Conservation (phyloP, 2,888 invertebrate genomes). For the Euplexia lucipara region DNA sequence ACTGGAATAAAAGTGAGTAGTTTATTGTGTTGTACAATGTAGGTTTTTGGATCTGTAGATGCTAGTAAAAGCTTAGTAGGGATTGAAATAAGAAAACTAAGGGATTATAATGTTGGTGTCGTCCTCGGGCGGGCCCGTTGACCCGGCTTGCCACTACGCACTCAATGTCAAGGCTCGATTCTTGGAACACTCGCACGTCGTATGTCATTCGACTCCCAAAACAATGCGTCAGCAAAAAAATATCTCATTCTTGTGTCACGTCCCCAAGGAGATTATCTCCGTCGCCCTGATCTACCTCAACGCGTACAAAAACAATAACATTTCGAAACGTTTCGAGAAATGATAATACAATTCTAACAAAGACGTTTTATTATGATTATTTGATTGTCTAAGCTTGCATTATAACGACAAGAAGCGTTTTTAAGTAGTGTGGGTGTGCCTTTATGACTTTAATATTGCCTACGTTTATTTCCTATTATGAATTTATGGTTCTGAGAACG, state of each 20-base stretch:
- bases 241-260: constrained; percentile 82
- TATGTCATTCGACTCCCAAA: constrained; percentile 72
- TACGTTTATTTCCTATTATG: constrained; percentile 76
- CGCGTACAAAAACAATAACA: constrained; percentile 77
- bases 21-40: constrained; percentile 57
- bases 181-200: constrained; percentile 57
- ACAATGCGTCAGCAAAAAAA: constrained; percentile 85
- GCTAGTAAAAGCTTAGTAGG: constrained; percentile 13
- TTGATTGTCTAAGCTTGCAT: constrained; percentile 61
- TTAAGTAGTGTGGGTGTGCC: constrained; percentile 73
- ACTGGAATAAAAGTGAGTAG: constrained; percentile 60
- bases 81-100: constrained; percentile 21
- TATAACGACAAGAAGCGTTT: constrained; percentile 66
- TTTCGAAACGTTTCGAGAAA: constrained; percentile 65
- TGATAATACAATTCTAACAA: constrained; percentile 61
- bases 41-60: constrained; percentile 36
- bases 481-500: constrained; percentile 74
- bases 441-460: constrained; percentile 74
- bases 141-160: constrained; percentile 44
- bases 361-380: constrained; percentile 63
- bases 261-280: constrained; percentile 80
- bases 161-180: constrained; percentile 68
- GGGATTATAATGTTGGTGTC: constrained; percentile 11
- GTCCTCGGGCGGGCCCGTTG: constrained; percentile 34
- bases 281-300: constrained; percentile 80